phyloP scores from a whole-genome alignment of 37 sponge, comb jelly and placozoan genomes.

The Hexactinellida sp. region DNA sequence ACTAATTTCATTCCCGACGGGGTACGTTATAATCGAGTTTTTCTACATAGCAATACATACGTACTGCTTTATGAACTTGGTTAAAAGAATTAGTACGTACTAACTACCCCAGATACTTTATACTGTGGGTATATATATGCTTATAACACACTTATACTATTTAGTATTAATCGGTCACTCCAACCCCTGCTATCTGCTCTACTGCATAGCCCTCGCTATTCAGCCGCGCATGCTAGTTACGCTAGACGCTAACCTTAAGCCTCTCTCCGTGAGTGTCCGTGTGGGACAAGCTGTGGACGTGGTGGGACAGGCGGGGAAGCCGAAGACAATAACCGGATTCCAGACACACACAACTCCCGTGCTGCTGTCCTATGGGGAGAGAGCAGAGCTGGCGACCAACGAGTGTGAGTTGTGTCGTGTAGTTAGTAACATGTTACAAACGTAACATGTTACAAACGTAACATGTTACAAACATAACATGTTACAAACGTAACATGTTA shows the following conservation, averaged over 20 bases:
- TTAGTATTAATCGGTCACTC: slow-evolving; percentile 23
- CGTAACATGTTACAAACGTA: too few relatives aligned
- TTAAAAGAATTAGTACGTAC: too few relatives aligned
- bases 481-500: too few relatives aligned
- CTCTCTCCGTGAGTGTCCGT: slow-evolving; percentile 77
- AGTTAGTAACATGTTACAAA: too few relatives aligned
- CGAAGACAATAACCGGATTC: slow-evolving; percentile 86
- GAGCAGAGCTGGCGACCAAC: slow-evolving; percentile 85
- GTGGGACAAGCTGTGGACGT: slow-evolving; percentile 97
- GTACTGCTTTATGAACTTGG: too few relatives aligned
- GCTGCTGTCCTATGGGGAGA: slow-evolving; percentile 75
- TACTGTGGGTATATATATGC: too few relatives aligned
- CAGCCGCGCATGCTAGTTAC: slow-evolving; percentile 97
- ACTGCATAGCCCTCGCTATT: slow-evolving; percentile 79
- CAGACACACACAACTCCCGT: slow-evolving; percentile 94
- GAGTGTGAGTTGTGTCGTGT: slow-evolving; percentile 53
- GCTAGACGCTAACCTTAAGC: slow-evolving; percentile 57
- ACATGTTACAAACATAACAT: too few relatives aligned
- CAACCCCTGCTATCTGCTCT: slow-evolving; percentile 72
- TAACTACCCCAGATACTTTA: too few relatives aligned
- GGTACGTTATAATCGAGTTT: too few relatives aligned
- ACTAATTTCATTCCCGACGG: too few relatives aligned
- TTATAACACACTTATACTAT: not conserved
- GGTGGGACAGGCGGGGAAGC: slow-evolving; percentile 87
- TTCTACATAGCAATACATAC: too few relatives aligned